Percentiles rank a stretch among this genome's conserved stretches.
phyloP scores from a whole-genome alignment of 2,888 invertebrate genomes.

The Stenchaetothrips biformis region DNA sequence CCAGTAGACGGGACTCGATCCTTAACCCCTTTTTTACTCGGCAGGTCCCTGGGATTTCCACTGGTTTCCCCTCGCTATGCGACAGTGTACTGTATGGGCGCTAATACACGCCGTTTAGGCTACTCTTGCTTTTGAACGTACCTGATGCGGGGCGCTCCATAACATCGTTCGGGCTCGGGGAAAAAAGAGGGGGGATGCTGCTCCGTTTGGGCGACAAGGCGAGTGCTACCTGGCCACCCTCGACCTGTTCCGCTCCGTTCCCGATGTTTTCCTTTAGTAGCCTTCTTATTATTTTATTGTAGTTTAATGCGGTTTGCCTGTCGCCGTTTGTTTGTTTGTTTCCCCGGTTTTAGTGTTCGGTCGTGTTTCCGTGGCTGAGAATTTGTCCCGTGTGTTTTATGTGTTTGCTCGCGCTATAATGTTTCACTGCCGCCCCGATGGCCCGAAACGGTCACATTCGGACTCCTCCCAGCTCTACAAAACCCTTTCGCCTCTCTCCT shows the following conservation, averaged over 20 bases:
- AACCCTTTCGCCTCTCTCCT: background rate
- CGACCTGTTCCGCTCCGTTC: background rate
- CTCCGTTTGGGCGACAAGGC: background rate
- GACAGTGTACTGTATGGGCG: no score
- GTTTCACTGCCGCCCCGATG: conserved; percentile 2
- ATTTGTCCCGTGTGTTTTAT: conserved; percentile 22
- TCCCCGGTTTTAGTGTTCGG: conserved; percentile 21
- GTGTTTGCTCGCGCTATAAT: conserved; percentile 24
- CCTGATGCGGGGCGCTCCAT: no score
- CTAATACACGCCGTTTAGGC: no score
- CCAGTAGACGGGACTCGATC: no score
- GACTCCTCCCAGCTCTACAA: background rate
- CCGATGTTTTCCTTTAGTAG: conserved; percentile 9
- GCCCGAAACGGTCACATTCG: background rate
- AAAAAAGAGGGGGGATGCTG: background rate
- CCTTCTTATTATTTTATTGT: conserved; percentile 25
- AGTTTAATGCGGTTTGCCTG: conserved; percentile 15
- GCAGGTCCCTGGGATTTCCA: no score
- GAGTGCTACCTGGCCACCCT: background rate
- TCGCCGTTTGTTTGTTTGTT: conserved; percentile 15
- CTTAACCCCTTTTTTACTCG: no score
- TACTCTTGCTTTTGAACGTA: no score
- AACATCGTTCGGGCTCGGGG: no score
- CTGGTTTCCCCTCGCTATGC: no score
- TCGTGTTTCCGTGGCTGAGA: conserved; percentile 14